Conservation (phyloP, 2,797 vertebrate species). For the Limosa lapponica region DNA sequence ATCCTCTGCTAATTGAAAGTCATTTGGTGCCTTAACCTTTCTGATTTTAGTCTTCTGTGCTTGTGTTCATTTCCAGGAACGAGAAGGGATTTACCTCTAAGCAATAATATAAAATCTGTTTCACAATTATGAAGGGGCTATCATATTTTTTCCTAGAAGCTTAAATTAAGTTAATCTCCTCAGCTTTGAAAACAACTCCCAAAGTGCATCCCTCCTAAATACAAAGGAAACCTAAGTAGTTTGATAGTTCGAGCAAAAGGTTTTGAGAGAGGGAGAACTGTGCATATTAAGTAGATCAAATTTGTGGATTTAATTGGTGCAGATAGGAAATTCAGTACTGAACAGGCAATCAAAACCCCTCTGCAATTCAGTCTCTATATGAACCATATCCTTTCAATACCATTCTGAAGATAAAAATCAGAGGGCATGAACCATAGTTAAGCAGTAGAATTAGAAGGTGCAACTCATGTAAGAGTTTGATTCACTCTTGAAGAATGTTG, state of each 20-base stretch:
- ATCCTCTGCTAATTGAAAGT: slow-evolving; percentile 17
- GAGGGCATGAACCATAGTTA: rapidly evolving
- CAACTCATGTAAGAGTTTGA: rapidly evolving
- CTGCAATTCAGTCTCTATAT: not conserved
- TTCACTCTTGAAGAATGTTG: not conserved
- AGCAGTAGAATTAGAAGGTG: not conserved
- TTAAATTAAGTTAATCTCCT: slow-evolving; percentile 15
- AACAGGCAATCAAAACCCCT: not conserved
- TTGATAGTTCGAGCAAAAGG: not conserved
- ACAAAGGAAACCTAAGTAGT: not conserved
- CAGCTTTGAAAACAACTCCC: slow-evolving; percentile 5
- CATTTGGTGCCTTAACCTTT: not conserved
- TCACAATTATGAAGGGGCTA: not conserved
- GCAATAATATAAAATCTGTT: slow-evolving; percentile 22
- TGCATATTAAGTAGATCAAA: not conserved
- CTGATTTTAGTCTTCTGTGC: not conserved
- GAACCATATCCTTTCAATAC: not conserved
- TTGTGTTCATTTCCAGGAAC: slow-evolving; percentile 21
- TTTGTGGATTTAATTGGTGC: not conserved
- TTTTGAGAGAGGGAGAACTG: not conserved
- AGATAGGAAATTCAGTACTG: not conserved
- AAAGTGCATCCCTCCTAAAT: not conserved
- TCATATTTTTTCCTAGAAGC: slow-evolving; percentile 23
- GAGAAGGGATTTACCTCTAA: slow-evolving; percentile 16
- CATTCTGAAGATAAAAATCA: not conserved